phyloP scores from a whole-genome alignment of 2,113 vertebrate species.

The Mirounga angustirostris region DNA sequence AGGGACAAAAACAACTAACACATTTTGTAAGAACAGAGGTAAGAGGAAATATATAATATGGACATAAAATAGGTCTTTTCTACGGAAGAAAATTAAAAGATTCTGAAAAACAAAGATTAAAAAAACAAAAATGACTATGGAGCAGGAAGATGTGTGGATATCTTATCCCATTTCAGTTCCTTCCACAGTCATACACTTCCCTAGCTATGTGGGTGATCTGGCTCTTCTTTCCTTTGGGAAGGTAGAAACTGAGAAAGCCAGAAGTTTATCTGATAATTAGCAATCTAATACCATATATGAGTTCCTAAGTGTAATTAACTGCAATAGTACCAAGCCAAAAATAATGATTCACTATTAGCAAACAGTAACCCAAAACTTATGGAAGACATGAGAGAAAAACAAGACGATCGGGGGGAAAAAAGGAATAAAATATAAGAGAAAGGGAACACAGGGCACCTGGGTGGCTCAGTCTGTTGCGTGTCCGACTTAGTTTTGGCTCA shows the following conservation, averaged over 20 bases:
- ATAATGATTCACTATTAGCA: conserved; percentile 15
- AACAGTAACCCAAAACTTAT: neutral
- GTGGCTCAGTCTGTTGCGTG: neutral
- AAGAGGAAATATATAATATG: neutral
- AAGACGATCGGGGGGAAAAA: neutral
- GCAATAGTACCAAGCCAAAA: neutral
- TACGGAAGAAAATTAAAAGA: neutral
- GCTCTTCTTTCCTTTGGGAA: neutral
- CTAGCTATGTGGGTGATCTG: neutral
- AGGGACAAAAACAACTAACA: neutral
- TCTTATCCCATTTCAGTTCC: conserved; percentile 15
- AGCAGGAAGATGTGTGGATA: neutral
- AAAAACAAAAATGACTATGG: neutral
- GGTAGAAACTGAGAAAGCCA: conserved; percentile 29
- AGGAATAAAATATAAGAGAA: conserved; percentile 19
- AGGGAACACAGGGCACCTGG: neutral
- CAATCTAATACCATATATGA: neutral
- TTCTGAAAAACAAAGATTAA: neutral
- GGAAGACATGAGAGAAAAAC: conserved; percentile 15
- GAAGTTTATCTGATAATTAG: conserved; percentile 13
- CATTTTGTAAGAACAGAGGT: neutral
- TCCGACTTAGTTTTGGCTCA: neutral
- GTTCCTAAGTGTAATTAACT: neutral
- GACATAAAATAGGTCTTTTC: neutral
- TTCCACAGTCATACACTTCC: neutral